Conservation (phyloP, 2,888 invertebrate species). For the Rhingia campestris region DNA sequence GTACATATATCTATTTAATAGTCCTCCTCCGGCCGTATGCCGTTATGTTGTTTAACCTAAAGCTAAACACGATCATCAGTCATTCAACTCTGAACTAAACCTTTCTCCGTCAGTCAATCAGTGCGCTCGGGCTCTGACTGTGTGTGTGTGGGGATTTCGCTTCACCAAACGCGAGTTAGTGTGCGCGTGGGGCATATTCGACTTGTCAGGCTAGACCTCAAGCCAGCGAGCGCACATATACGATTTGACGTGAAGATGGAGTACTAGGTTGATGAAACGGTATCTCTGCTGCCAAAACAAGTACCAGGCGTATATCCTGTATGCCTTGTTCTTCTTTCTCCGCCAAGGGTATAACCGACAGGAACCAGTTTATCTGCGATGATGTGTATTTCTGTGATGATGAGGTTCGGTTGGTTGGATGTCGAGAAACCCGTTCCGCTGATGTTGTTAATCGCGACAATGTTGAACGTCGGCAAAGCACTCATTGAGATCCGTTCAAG, state of each 20-base stretch:
- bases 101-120: conserved; percentile 67
- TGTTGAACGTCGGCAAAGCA: conserved; percentile 23
- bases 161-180: conserved; percentile 23
- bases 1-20: conserved; percentile 23
- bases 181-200: conserved; percentile 23
- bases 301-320: conserved; percentile 57
- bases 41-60: conserved; percentile 45
- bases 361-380: conserved; percentile 56
- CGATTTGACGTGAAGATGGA: conserved; percentile 28
- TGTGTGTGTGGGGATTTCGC: conserved; percentile 22
- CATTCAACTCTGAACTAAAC: conserved; percentile 74
- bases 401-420: conserved; percentile 22
- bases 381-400: conserved; percentile 44
- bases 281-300: conserved; percentile 51
- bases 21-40: conserved; percentile 22
- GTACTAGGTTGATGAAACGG: conserved; percentile 64
- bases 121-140: conserved; percentile 5
- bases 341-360: conserved; percentile 49
- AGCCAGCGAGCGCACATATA: not conserved
- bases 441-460: conserved; percentile 35
- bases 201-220: conserved; percentile 17
- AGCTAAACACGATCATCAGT: conserved; percentile 66
- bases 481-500: conserved; percentile 42
- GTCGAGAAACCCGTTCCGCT: conserved; percentile 25
- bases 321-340: conserved; percentile 17